A percentile compares a stretch with the other conserved stretches of the same genome.
phyloP scores from a whole-genome alignment of 2,888 invertebrate genomes.

The Herminia tarsipennalis region DNA sequence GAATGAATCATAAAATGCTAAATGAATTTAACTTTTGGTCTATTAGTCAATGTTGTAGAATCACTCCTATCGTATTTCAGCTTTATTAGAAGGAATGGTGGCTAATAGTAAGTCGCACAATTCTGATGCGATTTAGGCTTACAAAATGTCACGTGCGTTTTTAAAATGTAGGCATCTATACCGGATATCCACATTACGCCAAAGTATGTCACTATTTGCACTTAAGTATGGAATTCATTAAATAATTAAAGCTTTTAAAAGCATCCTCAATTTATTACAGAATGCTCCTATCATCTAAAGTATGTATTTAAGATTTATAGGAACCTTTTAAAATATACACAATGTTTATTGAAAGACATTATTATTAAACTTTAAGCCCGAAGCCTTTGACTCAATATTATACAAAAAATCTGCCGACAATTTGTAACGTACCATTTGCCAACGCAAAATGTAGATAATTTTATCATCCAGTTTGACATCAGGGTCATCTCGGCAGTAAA shows the following conservation, averaged over 20 bases:
- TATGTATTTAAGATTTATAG: background rate
- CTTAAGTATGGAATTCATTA: constrained; percentile 20
- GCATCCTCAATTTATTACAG: background rate
- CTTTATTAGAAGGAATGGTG: constrained; percentile 39
- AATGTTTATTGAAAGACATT: background rate
- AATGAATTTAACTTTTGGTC: constrained; percentile 22
- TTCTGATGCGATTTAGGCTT: no score
- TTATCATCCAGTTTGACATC: constrained; percentile 43
- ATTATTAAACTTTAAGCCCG: no score
- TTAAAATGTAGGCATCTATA: constrained; percentile 47
- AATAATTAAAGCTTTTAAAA: constrained; percentile 1
- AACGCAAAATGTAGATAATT: constrained; percentile 39
- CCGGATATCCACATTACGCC: constrained; percentile 41
- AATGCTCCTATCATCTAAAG: background rate
- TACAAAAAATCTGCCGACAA: constrained; percentile 18
- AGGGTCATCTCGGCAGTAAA: constrained; percentile 41
- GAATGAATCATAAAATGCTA: constrained; percentile 50
- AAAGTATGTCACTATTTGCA: constrained; percentile 35
- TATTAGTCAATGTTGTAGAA: constrained; percentile 26
- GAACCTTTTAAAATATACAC: background rate
- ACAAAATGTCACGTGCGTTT: constrained; percentile 39
- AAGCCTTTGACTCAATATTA: constrained; percentile 9
- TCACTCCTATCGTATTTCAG: constrained; percentile 33
- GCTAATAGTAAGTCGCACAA: no score
- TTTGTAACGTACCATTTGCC: constrained; percentile 35